phyloP scores from a whole-genome alignment of 2,888 invertebrate species.

The Synanthedon tipuliformis region DNA sequence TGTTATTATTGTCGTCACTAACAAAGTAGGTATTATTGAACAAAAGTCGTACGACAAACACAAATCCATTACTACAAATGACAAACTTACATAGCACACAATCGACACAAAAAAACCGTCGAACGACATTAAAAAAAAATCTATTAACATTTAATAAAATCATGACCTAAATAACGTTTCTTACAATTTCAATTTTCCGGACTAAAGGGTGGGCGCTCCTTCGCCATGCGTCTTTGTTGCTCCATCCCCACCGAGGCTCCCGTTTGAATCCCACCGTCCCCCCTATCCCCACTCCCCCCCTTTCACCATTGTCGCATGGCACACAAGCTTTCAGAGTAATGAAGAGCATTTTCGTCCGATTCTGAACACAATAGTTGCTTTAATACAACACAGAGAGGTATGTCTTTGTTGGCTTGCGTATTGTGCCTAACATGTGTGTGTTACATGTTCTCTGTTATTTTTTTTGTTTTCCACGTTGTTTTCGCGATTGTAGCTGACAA shows the following conservation, averaged over 20 bases:
- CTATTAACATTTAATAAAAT: conserved; percentile 67
- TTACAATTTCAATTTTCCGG: conserved; percentile 70
- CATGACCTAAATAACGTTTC: conserved; percentile 67
- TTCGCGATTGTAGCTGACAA: conserved; percentile 51
- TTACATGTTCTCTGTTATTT: conserved; percentile 34
- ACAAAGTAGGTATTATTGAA: no score
- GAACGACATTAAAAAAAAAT: conserved; percentile 20
- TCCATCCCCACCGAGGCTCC: conserved; percentile 17
- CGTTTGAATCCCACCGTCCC: conserved; percentile 12
- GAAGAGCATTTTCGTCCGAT: conserved; percentile 73
- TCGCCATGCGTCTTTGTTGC: conserved; percentile 54
- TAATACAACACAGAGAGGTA: conserved; percentile 66
- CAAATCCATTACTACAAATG: background rate
- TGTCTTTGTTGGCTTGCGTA: conserved; percentile 50
- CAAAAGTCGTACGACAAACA: no score
- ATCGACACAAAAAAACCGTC: conserved; percentile 14
- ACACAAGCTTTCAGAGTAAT: conserved; percentile 71
- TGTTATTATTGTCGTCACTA: no score
- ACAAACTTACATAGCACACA: background rate
- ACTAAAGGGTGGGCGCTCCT: conserved; percentile 59
- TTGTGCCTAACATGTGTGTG: conserved; percentile 59
- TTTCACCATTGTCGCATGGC: conserved; percentile 62
- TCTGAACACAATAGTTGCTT: conserved; percentile 60
- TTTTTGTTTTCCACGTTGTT: conserved; percentile 44
- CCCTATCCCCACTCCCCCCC: conserved; percentile 18